phyloP scores from a whole-genome alignment of 2,888 invertebrate species.

The Galeruca laticollis region DNA sequence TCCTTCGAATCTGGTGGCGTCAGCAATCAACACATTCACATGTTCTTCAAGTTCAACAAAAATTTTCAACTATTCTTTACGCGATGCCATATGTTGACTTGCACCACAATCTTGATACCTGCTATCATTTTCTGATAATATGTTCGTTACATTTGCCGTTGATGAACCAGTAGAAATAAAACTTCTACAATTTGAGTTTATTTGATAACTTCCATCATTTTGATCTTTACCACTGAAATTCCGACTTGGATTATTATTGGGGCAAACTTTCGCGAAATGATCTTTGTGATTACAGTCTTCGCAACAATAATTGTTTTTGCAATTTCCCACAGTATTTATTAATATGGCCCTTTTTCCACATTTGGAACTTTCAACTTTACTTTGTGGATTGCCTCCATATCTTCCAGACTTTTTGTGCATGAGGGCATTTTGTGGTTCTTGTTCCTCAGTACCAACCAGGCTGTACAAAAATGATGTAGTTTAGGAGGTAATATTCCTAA shows the following conservation, averaged over 20 bases:
- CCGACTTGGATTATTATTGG: slow-evolving; percentile 14
- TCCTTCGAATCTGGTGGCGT: slow-evolving; percentile 50
- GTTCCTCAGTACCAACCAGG: slow-evolving; percentile 16
- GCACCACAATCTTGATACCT: slow-evolving; percentile 54
- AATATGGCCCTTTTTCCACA: too few species aligned
- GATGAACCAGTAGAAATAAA: slow-evolving; percentile 35
- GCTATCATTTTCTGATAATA: slow-evolving; percentile 27
- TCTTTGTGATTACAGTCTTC: too few species aligned
- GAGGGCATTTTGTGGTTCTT: too few species aligned
- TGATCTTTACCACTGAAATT: slow-evolving; percentile 21
- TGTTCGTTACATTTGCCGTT: slow-evolving; percentile 28
- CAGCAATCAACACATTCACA: slow-evolving; percentile 40
- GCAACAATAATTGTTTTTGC: slow-evolving; percentile 20
- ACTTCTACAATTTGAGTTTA: slow-evolving; percentile 9
- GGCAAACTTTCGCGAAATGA: slow-evolving; percentile 18
- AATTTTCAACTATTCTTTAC: slow-evolving; percentile 49
- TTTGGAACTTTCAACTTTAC: slow-evolving; percentile 14
- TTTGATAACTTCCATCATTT: slow-evolving; percentile 16
- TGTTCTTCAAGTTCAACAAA: slow-evolving; percentile 34
- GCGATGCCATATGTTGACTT: too few species aligned
- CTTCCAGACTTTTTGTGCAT: slow-evolving; percentile 15
- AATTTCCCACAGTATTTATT: slow-evolving; percentile 25
- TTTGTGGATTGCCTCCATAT: slow-evolving; percentile 11
- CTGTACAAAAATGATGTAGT: slow-evolving; percentile 7
- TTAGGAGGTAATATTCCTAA: slow-evolving; percentile 24